Evolutionary conservation across 1,140 invertebrate species (phyloP).

Genomic region (Drosophila sturtevanti): DNA sequence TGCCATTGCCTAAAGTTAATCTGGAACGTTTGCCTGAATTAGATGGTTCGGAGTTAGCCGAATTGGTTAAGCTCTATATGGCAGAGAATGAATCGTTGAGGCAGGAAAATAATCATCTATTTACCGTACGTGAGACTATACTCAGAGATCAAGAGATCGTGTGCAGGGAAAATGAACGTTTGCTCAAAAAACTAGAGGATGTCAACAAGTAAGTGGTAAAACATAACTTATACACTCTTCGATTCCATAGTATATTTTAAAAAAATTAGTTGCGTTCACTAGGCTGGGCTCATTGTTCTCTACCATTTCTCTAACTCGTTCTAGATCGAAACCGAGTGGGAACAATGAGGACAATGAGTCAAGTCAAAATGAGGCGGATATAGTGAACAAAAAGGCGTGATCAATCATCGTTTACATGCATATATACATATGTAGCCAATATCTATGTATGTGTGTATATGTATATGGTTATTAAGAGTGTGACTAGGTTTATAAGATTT

Average conservation of each 20-base stretch:
- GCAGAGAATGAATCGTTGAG: slow-evolving; percentile 93
- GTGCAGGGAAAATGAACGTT: slow-evolving; percentile 94
- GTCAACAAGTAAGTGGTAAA: slow-evolving; percentile 89
- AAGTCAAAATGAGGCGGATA: slow-evolving; percentile 23
- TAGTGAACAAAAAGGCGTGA: slow-evolving; percentile 16
- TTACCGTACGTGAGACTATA: slow-evolving; percentile 90
- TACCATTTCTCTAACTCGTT: slow-evolving; percentile 75
- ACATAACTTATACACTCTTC: background rate
- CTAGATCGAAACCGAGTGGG: slow-evolving; percentile 71
- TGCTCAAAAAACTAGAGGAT: slow-evolving; percentile 94
- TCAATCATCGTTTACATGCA: slow-evolving; percentile 15
- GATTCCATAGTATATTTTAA: background rate
- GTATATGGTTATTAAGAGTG: slow-evolving; percentile 57
- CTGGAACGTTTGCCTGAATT: slow-evolving; percentile 89
- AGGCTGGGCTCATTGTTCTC: slow-evolving; percentile 74
- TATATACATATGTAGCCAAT: slow-evolving; percentile 14
- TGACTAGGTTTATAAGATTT: slow-evolving; percentile 64
- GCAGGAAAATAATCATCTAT: slow-evolving; percentile 93
- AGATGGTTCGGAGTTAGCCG: slow-evolving; percentile 87
- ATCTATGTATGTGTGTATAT: background rate
- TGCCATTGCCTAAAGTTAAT: slow-evolving; percentile 85
- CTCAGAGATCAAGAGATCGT: slow-evolving; percentile 94
- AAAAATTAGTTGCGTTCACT: slow-evolving; percentile 14
- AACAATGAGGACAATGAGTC: slow-evolving; percentile 67
- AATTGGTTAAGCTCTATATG: slow-evolving; percentile 90